Evolutionary conservation across 2,888 invertebrate genomes (phyloP), one percentile per base, ranked within the genome.

Genomic region (Eilema sororculum): DNA sequence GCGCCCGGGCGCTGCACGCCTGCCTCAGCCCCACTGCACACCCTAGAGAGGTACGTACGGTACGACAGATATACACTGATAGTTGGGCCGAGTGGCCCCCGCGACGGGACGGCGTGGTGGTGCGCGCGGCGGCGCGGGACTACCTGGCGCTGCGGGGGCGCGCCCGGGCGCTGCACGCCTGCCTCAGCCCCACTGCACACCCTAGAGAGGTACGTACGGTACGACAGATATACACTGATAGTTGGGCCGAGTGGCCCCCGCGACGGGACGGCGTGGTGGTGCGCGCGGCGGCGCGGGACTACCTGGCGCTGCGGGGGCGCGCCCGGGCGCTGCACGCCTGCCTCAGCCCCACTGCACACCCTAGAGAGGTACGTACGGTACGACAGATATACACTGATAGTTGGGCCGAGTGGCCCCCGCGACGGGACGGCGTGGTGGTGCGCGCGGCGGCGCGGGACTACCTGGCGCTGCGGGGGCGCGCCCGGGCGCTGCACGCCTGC

Each of bases 391-490:
- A 28, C 28, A 28, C 28, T 28, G 3, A 5, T 28, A 5, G 28
- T 4, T 5, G 3, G 3, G 28, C 5, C 5, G 28, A 4, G 28
- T 28, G 28, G n/a, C n/a, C n/a, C n/a, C n/a, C 96, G 69, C 95
- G 97, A 25, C 96, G 98, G 98, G 95, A 95, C 82, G 98, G 98
- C 1, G 93, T 98, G 25, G 95, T 97, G 65, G 96, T 97, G 66
- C 97, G 98, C 78, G 97, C 98, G 0, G 97, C 98, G 80, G 97
- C 98, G 0, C 90, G 96, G n/a, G 97, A 97, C 93, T 98, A 96
- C 93, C 96, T 97, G 72, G 95, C 96, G 73, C 90, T 97, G 81
- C 91, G 97, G 25, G 89, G 88, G 0, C 74, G 77, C 91, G 79
- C 95, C 89, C 80, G 96, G 93, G 83, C 96, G 1, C 80, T 97